These are phyloP conservation scores for Nebria brevicollis DNA, from an alignment of 2,888 invertebrate species.

Conservation along the genomic window DNA sequence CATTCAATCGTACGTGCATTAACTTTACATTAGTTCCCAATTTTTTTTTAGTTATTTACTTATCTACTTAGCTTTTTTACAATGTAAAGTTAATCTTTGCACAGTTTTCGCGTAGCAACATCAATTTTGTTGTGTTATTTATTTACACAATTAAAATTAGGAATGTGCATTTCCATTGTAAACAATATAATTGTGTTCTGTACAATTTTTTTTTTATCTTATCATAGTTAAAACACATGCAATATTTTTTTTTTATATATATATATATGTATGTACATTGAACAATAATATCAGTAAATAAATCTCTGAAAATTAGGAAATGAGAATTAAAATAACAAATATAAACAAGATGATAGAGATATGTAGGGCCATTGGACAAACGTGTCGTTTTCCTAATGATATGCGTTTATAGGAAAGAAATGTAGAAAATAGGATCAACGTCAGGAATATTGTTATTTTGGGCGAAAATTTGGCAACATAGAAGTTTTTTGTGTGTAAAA, in stretches of 20 bases:
- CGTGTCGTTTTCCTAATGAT: conserved; percentile 32
- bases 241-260: conserved; percentile 22
- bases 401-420: conserved; percentile 34
- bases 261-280: conserved; percentile 26
- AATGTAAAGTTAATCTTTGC: conserved; percentile 38
- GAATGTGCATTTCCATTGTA: conserved; percentile 29
- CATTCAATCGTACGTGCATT: conserved; percentile 26
- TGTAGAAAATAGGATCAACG: background rate
- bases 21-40: conserved; percentile 19
- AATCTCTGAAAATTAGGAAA: conserved; percentile 18
- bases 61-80: conserved; percentile 28
- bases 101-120: conserved; percentile 36
- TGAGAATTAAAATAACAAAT: conserved; percentile 26
- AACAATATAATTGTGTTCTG: conserved; percentile 29
- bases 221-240: conserved; percentile 31
- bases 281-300: conserved; percentile 19
- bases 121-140: conserved; percentile 17
- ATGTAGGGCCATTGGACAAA: conserved; percentile 33
- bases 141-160: conserved; percentile 35
- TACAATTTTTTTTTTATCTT: conserved; percentile 37
- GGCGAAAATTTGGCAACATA: background rate
- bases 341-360: conserved; percentile 19
- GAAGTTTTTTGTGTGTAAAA: background rate
- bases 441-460: background rate
- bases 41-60: conserved; percentile 13